Percentiles rank a stretch among this genome's conserved stretches.
These are phyloP conservation scores for Equus quagga DNA, from an alignment of 2,113 vertebrate species.

Conservation along the genomic window DNA sequence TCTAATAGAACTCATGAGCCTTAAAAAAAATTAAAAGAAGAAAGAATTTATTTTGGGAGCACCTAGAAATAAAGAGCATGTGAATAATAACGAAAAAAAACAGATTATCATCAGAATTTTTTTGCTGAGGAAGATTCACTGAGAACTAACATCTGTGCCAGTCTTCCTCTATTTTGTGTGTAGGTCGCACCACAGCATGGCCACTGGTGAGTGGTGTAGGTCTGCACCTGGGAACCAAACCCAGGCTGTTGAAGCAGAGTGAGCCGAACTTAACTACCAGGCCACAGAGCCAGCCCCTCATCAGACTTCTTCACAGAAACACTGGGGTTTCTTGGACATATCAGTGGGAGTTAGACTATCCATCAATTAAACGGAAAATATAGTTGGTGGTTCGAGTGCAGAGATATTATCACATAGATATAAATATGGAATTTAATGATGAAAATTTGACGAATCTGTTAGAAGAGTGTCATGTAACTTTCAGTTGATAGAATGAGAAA, in stretches of 20 bases:
- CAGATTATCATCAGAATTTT: not conserved
- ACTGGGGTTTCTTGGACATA: not conserved
- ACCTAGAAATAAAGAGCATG: not conserved
- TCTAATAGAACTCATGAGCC: not conserved
- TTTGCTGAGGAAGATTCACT: no score
- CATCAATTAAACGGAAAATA: not conserved
- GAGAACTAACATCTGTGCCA: no score
- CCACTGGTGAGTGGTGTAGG: no score
- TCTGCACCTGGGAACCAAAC: no score
- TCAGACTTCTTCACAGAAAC: not conserved
- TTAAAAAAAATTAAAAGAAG: not conserved
- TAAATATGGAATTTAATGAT: not conserved
- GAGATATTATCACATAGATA: not conserved
- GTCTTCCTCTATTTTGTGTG: no score
- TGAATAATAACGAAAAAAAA: not conserved
- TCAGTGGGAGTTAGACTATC: not conserved
- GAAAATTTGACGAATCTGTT: not conserved
- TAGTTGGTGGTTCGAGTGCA: not conserved
- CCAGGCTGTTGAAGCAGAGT: no score
- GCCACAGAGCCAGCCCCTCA: no score
- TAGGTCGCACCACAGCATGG: no score
- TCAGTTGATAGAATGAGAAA: not conserved
- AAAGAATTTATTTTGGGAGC: not conserved
- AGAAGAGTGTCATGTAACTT: not conserved
- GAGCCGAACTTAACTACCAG: no score